These are phyloP conservation scores for Prietella phreatophila DNA, from an alignment of 2,113 vertebrate genomes.

Conservation along the genomic window DNA sequence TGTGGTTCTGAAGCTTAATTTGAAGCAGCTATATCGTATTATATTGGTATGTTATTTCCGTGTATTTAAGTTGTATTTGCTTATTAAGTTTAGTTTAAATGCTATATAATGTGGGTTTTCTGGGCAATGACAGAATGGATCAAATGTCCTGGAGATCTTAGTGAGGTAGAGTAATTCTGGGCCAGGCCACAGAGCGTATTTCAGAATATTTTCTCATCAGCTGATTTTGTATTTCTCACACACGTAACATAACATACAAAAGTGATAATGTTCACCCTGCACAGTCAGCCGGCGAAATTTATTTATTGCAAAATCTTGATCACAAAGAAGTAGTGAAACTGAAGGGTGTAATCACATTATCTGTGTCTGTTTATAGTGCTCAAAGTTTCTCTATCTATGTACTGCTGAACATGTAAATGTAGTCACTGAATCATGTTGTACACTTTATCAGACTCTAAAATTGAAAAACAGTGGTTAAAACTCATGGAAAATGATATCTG, in stretches of 20 bases:
- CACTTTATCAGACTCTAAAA: neutral
- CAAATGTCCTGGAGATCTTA: neutral
- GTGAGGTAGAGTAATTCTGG: neutral
- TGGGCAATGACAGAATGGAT: neutral
- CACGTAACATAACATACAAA: no score
- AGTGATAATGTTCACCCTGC: no score
- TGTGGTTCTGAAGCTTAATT: no score
- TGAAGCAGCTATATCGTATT: neutral
- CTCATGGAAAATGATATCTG: neutral
- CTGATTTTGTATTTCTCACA: neutral
- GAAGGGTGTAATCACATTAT: no score
- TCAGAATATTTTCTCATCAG: neutral
- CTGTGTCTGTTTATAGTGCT: neutral
- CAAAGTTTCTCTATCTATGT: neutral
- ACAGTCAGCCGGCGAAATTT: no score
- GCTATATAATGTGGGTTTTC: neutral
- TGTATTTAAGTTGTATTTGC: neutral
- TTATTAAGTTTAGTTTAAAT: neutral
- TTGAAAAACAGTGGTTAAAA: neutral
- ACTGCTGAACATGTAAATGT: no score
- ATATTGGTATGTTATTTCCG: neutral
- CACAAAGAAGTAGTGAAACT: no score
- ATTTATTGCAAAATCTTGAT: no score
- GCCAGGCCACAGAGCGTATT: neutral
- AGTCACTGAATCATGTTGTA: neutral